Percentiles rank a stretch among this genome's conserved stretches.
Evolutionary conservation across 2,888 invertebrate genomes (phyloP).

Genomic region (Tinea pellionella): DNA sequence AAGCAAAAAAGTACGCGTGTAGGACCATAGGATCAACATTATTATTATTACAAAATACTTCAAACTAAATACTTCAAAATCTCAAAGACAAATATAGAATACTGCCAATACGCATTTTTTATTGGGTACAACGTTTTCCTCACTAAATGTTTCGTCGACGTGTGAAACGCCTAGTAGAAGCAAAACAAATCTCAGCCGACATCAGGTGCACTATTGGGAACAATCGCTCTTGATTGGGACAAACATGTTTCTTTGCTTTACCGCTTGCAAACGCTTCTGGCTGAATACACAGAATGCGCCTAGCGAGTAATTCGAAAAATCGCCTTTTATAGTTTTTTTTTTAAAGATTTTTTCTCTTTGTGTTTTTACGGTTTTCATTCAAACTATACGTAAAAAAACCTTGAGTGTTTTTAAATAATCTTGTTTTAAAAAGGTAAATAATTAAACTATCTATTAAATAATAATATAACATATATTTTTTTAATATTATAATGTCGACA

Average conservation of each 20-base stretch:
- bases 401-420: no score
- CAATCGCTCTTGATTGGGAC: slow-evolving; percentile 35
- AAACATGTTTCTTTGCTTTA: slow-evolving; percentile 22
- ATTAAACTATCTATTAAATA: no score
- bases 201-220: slow-evolving; percentile 21
- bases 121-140: neutral
- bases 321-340: neutral
- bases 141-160: slow-evolving; percentile 21
- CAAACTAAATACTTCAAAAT: no score
- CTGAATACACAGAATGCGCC: slow-evolving; percentile 12
- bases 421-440: no score
- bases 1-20: no score
- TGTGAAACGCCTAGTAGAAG: slow-evolving; percentile 25
- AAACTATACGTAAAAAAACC: neutral
- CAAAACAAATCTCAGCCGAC: slow-evolving; percentile 13
- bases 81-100: no score
- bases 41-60: no score
- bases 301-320: slow-evolving; percentile 9
- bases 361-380: neutral
- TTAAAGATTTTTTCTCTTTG: neutral
- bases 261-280: slow-evolving; percentile 8
- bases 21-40: no score
- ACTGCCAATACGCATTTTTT: no score
- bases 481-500: no score
- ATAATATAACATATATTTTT: no score